phyloP scores from a whole-genome alignment of 2,797 vertebrate genomes.

The Sus cebifrons region DNA sequence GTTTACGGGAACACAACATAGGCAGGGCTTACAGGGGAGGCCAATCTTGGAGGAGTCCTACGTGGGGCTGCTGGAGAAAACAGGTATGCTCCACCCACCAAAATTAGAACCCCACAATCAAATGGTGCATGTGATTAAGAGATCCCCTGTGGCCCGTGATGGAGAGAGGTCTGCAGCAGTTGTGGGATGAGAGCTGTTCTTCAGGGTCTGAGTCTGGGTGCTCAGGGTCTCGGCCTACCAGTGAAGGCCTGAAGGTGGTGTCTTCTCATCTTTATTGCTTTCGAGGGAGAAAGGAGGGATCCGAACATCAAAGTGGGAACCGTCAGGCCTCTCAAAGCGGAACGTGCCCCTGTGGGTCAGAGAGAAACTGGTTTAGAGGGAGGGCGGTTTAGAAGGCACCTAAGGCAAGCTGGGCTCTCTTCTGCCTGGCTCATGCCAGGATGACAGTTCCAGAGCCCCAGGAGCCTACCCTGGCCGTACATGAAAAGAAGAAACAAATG shows the following conservation, averaged over 20 bases:
- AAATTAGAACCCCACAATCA: conserved; percentile 49
- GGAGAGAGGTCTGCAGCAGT: conserved; percentile 79
- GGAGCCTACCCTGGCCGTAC: not conserved
- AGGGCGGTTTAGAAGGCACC: not conserved
- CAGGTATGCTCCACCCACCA: not conserved
- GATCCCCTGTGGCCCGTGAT: conserved; percentile 31
- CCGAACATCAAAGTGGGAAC: conserved; percentile 98
- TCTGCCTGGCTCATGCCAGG: not conserved
- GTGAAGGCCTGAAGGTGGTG: conserved; percentile 93
- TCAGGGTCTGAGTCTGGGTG: not conserved
- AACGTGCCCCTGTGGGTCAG: conserved; percentile 95
- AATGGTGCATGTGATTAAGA: conserved; percentile 42
- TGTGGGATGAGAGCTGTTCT: conserved; percentile 62
- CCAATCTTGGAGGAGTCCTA: conserved; percentile 70
- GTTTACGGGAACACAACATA: conserved; percentile 57
- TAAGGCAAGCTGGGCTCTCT: not conserved
- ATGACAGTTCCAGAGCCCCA: not conserved
- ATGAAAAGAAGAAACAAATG: conserved; percentile 13
- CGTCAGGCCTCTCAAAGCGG: conserved; percentile 97
- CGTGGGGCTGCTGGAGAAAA: conserved; percentile 60
- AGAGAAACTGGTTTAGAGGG: conserved; percentile 35
- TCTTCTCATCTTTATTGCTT: conserved; percentile 96
- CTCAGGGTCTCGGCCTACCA: conserved; percentile 90
- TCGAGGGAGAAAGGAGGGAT: conserved; percentile 99
- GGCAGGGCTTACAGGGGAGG: not conserved